Base-by-base conservation (phyloP, 2,113 vertebrate genomes). In the Lepisosteus osseus region DNA sequence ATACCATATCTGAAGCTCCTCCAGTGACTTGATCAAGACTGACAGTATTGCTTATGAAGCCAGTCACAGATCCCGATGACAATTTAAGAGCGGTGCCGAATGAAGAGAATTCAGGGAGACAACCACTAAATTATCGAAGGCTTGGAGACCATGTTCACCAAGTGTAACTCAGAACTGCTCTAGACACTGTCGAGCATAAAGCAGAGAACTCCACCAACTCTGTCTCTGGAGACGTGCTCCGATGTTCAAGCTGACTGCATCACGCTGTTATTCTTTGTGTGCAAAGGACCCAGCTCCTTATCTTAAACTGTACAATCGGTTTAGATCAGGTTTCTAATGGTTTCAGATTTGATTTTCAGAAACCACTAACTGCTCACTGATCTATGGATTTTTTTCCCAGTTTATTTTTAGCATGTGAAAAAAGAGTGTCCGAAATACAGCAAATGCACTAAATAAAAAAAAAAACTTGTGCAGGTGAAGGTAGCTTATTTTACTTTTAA, bases 1-100 rank as follows among this genome's bases (percentile, higher is more conserved):
- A 17, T 45, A 8, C 15, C 15, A 44, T 54, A 59, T 59, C 12
- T 68, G 66, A 68, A 68, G 17, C 4, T 12, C 17, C 66, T 66
- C 42, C 51, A 41, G 51, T 54, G 47, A 13, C 47, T 54, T 68
- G 66, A 68, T 68, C 45, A 68, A 55, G 54, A 54, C 7, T 55
- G 66, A 68, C 66, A 68, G 6, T 68, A n/a, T 40, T 68, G 17
- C 17, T 68, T 68, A 13, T 68, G 17, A 68, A 68, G 15, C 45
- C 66, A 68, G 66, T 68, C 44, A 29, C 9, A 68, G 66, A 11
- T 54, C 45, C 47, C 11, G 44, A n/a, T 68, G 66, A 68, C 66
- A 54, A 12, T 66, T 66, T 66, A 17, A 29, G 66, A 45, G 11
- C 54, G 66, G 44, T 3, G 51, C 45, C 17, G 47, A 55, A 55